Evolutionary conservation across 2,797 vertebrate species (phyloP), one percentile per base, ranked within the genome.

Genomic region (Notolepis coatsorum): DNA sequence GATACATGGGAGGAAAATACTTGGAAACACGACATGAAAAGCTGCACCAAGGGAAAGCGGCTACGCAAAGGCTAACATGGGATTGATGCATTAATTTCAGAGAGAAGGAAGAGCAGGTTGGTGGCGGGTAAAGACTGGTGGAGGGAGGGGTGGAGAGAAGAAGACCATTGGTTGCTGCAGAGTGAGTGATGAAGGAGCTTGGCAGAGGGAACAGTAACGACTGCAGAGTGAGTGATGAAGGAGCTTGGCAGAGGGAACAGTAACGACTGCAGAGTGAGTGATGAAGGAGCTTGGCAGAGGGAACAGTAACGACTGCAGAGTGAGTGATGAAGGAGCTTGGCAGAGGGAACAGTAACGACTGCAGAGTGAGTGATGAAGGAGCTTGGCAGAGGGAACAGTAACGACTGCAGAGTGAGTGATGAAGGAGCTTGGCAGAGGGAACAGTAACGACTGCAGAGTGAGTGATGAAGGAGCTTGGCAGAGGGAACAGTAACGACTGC

Each of bases 61-160:
- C 70, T 65, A 73, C 53, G 68, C 61, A 77, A 65, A 80, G 69
- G 71, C 45, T 76, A 84, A 76, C 59, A 42, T 54, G 69, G n/a
- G 63, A 62, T 59, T 62, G 66, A 73, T 68, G 62, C 64, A 71
- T 69, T 73, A 45, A 27, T 55, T 59, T 73, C 55, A 75, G 64
- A 80, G 67, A 65, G 50, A 45, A 30, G 35, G 27, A 20, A 61
- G 38, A 58, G 33, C 28, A 15, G 30, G 37, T 24, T 15, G 15
- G 31, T 15, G 13, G 23, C 24, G 35, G 15, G 25, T 37, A 37
- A 37, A 12, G 35, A 37, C 35, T 45, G 30, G 41, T 38, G 23
- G 12, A 30, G 38, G 18, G 25, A 24, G 45, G 10, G 38, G 50
- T 20, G 43, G 27, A 55, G 65, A 70, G 46, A 41, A 39, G 49